Evolutionary conservation across 2,797 vertebrate species (phyloP).

Genomic region (Anabas testudineus): DNA sequence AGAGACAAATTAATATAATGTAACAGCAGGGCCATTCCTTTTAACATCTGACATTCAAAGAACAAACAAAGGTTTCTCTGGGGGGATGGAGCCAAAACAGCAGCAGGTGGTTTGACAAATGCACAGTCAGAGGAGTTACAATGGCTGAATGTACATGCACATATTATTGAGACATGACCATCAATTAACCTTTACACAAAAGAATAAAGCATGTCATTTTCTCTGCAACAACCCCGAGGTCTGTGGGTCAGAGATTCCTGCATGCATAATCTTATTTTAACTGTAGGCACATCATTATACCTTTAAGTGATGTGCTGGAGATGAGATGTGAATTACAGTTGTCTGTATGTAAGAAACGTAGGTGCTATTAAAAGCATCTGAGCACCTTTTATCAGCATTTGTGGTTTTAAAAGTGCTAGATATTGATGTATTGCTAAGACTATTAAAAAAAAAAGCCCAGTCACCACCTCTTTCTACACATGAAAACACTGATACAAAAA

Average conservation of each 20-base stretch:
- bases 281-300: constrained; percentile 15
- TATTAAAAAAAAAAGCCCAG: not conserved
- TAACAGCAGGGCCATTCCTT: constrained; percentile 5
- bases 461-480: not conserved
- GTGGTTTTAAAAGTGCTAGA: not conserved
- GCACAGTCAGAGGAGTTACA: constrained; percentile 13
- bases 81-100: constrained; percentile 1
- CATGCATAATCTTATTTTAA: constrained; percentile 43
- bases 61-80: constrained; percentile 15
- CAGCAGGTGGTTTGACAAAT: constrained; percentile 43
- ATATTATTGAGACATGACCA: constrained; percentile 25
- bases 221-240: constrained; percentile 38
- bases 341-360: not conserved
- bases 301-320: not conserved
- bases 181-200: constrained; percentile 55
- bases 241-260: constrained; percentile 35
- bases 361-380: not conserved
- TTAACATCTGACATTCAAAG: constrained; percentile 28
- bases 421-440: not conserved
- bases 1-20: constrained; percentile 15
- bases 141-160: not conserved
- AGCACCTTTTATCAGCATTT: not conserved
- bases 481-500: not conserved
- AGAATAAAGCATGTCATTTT: constrained; percentile 40
- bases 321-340: not conserved